Evolutionary conservation across 2,113 vertebrate genomes (phyloP).

Genomic region (Serilophus lunatus): DNA sequence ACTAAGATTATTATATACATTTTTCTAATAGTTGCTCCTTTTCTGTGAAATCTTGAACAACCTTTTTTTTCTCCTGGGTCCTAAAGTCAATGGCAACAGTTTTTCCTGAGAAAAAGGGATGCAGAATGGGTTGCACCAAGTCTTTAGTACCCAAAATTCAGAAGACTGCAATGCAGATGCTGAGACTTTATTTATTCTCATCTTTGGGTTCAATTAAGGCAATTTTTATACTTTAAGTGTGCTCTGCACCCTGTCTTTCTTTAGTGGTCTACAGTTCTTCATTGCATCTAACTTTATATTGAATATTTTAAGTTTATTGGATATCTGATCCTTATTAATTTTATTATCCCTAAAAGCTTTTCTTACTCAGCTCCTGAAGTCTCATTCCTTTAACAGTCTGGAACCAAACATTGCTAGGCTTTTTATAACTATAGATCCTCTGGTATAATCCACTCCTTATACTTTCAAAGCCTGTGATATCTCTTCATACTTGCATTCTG

Average conservation of each 20-base stretch:
- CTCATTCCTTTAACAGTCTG: background rate
- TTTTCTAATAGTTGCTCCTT: background rate
- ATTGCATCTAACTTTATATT: background rate
- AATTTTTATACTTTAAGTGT: background rate
- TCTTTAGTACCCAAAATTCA: background rate
- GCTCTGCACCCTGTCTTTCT: background rate
- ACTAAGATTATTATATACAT: background rate
- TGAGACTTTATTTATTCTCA: background rate
- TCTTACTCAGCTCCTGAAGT: background rate
- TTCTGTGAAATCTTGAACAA: background rate
- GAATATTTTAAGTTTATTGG: background rate
- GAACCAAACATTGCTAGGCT: background rate
- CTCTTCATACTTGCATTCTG: background rate
- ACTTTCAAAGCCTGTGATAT: background rate
- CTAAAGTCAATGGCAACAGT: background rate
- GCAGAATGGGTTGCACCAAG: background rate
- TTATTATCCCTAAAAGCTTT: background rate
- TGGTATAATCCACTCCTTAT: background rate
- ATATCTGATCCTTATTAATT: background rate
- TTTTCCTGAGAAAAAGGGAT: background rate
- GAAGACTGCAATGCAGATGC: background rate
- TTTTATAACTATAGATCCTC: background rate
- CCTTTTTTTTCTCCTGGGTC: background rate
- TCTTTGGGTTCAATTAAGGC: background rate
- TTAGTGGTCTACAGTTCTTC: background rate